phyloP scores from a whole-genome alignment of 2,113 vertebrate genomes.

The Syngnathus scovelli region DNA sequence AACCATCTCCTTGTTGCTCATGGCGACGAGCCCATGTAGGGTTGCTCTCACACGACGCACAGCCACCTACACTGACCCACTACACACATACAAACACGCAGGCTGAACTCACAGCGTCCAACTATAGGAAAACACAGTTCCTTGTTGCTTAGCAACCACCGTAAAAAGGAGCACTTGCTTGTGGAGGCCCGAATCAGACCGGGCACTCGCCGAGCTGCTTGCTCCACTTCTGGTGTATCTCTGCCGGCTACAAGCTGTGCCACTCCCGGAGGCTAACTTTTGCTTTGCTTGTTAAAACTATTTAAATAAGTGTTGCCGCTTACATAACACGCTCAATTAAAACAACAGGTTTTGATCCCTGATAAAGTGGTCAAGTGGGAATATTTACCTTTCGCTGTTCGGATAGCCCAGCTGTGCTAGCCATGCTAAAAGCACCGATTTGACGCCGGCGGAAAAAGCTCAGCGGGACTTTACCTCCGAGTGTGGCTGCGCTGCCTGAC shows the following conservation, averaged over 20 bases:
- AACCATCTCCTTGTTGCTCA: conserved; percentile 81
- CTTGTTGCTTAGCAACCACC: conserved; percentile 7
- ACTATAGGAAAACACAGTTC: background rate
- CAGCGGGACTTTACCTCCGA: background rate
- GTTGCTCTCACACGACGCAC: conserved; percentile 46
- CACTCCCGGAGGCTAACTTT: background rate
- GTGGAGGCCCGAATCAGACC: background rate
- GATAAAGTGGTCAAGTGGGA: background rate
- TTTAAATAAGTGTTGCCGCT: background rate
- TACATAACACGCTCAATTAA: background rate
- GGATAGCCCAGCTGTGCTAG: conserved; percentile 2
- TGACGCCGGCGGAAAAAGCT: background rate
- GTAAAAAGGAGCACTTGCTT: background rate
- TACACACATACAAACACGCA: conserved; percentile 21
- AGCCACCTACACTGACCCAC: conserved; percentile 30
- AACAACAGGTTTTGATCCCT: background rate
- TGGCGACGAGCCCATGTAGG: conserved; percentile 66
- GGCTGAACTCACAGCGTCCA: background rate
- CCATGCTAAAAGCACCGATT: conserved; percentile 1
- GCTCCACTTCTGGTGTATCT: no score
- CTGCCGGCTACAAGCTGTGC: background rate
- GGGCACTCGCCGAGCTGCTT: background rate
- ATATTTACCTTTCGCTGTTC: conserved; percentile 3
- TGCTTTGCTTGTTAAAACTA: background rate
- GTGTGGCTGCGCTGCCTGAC: background rate